Base-by-base conservation (phyloP, 2,797 vertebrate species). In the Gorsachius magnificus region DNA sequence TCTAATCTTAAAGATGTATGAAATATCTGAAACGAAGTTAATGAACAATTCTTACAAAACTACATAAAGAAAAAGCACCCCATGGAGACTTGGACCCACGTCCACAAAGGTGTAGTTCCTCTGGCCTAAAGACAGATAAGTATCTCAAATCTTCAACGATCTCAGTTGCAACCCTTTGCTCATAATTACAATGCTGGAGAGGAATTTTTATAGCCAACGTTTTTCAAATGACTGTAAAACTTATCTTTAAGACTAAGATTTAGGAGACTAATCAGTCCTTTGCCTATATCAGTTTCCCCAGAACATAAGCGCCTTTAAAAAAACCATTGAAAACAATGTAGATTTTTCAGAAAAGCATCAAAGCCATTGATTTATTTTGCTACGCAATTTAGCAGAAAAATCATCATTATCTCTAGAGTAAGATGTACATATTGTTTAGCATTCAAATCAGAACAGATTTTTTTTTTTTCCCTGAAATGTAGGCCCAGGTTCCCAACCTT, bases 281-380 rank as follows among this genome's bases (percentile, higher is more conserved):
- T n/a, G 18, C 11, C 66, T 71, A 13, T 22, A 87, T 35, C 1
- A 6, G 46, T 60, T 38, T 77, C 53, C 4, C 0, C 17, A 79
- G 71, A 83, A 90, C 24, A 54, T 17, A 79, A 68, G 50, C 19
- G 50, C 36, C 80, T 68, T 60, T 24, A 33, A 28, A 93, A 87
- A 87, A 76, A 90, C 24, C 26, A 83, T 0, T 56, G 29, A 65
- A 69, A 85, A 83, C 26, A 18, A 69, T 10, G 54, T 43, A 50
- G 17, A 48, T 74, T 96, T 96, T 82, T 83, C 91, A 95, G 43
- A 70, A 77, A 90, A 84, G 38, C 60, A 64, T 36, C 84, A 84
- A 95, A 87, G 63, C 16, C 33, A 82, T 36, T 36, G 33, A 83
- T 88, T 74, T 84, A 72, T 70, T 79, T 46, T 66, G 66, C 83